Conservation (phyloP, 2,888 invertebrate species). For the Phlogophora meticulosa region DNA sequence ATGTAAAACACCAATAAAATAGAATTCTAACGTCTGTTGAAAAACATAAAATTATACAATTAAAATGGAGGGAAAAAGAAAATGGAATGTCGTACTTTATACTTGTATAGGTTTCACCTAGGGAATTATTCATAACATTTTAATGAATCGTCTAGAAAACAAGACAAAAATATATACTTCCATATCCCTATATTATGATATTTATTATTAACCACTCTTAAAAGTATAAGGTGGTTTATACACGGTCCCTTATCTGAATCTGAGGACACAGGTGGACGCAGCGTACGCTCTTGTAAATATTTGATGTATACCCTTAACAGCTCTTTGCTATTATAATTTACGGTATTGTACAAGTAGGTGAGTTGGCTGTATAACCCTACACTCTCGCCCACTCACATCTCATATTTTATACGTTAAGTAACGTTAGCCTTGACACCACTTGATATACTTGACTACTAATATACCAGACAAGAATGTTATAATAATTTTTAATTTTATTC, state of each 20-base stretch:
- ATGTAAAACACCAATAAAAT: slow-evolving; percentile 65
- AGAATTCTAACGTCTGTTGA: slow-evolving; percentile 52
- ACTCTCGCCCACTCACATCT: slow-evolving; percentile 46
- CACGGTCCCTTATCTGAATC: slow-evolving; percentile 70
- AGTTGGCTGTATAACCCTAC: slow-evolving; percentile 49
- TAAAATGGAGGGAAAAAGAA: slow-evolving; percentile 23
- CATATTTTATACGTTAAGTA: slow-evolving; percentile 55
- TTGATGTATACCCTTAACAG: slow-evolving; percentile 84
- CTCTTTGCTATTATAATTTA: slow-evolving; percentile 76
- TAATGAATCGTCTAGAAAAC: slow-evolving; percentile 3
- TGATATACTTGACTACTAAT: slow-evolving; percentile 31
- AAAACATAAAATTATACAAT: slow-evolving; percentile 53
- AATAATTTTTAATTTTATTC: neutral
- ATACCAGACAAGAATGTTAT: neutral
- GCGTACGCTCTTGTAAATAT: slow-evolving; percentile 82
- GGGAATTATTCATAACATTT: neutral
- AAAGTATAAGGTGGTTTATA: slow-evolving; percentile 71
- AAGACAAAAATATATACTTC: slow-evolving; percentile 4
- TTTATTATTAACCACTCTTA: slow-evolving; percentile 56
- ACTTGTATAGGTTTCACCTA: neutral
- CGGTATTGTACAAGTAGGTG: slow-evolving; percentile 55
- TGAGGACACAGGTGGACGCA: slow-evolving; percentile 83
- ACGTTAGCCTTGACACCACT: slow-evolving; percentile 33
- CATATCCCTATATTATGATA: neutral
- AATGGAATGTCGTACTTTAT: slow-evolving; percentile 3